A percentile compares a stretch with the other conserved stretches of the same genome.
These are phyloP conservation scores for Antheraea pernyi DNA, from an alignment of 1,140 invertebrate species.

Conservation along the genomic window DNA sequence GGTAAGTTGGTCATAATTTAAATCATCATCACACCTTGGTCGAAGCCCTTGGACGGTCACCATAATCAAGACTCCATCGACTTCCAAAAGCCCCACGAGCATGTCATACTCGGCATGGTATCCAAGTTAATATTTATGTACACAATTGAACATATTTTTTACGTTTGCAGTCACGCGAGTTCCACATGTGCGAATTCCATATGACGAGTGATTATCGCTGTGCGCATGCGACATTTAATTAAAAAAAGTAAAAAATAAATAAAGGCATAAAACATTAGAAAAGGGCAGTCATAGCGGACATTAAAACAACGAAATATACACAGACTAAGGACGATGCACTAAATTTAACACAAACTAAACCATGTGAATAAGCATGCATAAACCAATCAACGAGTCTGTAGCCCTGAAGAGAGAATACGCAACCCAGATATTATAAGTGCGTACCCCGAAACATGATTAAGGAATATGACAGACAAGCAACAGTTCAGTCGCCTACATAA, in stretches of 20 bases:
- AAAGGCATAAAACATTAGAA: not conserved
- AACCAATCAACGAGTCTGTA: not conserved
- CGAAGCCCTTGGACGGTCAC: not conserved
- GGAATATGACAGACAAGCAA: conserved; percentile 12
- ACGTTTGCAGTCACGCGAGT: conserved; percentile 36
- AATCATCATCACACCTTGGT: not conserved
- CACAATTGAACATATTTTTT: conserved; percentile 1
- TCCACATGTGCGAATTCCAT: conserved; percentile 35
- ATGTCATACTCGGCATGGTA: conserved; percentile 15
- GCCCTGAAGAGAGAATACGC: not conserved
- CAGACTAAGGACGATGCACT: no score
- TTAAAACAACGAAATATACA: no score
- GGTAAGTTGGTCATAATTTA: conserved; percentile 44
- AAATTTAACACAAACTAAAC: no score
- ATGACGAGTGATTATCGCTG: conserved; percentile 17
- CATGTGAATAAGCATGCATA: not conserved
- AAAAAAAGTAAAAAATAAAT: not conserved
- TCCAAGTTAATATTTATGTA: not conserved
- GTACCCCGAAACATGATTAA: not conserved
- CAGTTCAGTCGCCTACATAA: conserved; percentile 4
- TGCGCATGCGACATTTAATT: conserved; percentile 26
- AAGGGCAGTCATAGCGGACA: not conserved
- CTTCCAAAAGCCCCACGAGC: not conserved
- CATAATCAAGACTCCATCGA: not conserved
- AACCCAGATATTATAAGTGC: not conserved